Percentiles rank a stretch among this genome's conserved stretches.
These are phyloP conservation scores for Latrodectus elegans DNA, from an alignment of 2,888 invertebrate genomes.

Conservation along the genomic window DNA sequence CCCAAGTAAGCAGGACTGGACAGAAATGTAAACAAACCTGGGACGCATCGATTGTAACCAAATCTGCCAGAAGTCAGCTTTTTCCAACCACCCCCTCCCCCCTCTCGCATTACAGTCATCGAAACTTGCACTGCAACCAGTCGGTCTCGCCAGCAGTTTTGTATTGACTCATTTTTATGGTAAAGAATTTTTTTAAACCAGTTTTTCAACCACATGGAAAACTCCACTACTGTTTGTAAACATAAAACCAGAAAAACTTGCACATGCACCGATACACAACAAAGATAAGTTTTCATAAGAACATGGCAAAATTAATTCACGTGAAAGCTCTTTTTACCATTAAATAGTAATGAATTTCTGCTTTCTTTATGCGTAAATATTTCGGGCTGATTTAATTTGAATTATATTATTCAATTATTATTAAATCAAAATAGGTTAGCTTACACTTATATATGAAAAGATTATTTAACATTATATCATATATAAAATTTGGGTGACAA, in stretches of 20 bases:
- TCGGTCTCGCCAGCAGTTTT: not conserved
- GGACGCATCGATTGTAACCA: not conserved
- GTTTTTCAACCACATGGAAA: conserved; percentile 1
- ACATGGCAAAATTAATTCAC: too few relatives aligned
- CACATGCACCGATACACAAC: too few relatives aligned
- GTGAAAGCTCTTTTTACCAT: too few relatives aligned
- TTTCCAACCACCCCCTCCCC: not conserved
- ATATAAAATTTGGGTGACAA: too few relatives aligned
- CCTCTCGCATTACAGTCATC: not conserved
- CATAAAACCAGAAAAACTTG: not conserved
- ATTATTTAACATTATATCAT: too few relatives aligned
- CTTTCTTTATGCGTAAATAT: too few relatives aligned
- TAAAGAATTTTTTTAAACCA: not conserved
- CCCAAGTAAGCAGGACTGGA: not conserved
- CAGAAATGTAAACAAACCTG: not conserved
- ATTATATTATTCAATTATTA: too few relatives aligned
- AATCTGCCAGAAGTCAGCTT: not conserved
- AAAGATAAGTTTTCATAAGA: too few relatives aligned
- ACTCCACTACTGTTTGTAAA: not conserved
- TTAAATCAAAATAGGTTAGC: too few relatives aligned
- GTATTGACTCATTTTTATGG: not conserved
- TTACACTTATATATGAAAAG: too few relatives aligned
- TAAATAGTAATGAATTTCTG: too few relatives aligned
- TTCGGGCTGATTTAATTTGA: too few relatives aligned
- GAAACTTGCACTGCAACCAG: not conserved